These are phyloP conservation scores for Eudemis profundana DNA, from an alignment of 2,888 invertebrate genomes.

Conservation along the genomic window DNA sequence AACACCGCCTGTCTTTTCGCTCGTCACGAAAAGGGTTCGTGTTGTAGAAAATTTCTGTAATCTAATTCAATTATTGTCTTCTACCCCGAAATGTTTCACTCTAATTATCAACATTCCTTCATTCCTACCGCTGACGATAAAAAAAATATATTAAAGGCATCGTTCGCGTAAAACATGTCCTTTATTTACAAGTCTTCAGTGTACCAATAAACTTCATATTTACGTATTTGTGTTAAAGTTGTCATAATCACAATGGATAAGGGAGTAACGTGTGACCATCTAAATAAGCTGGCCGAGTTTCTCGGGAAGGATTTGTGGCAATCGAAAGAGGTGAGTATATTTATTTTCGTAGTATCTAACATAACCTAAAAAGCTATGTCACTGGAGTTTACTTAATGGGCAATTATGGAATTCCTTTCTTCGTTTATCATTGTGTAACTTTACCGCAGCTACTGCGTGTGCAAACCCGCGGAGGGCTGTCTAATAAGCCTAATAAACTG, in stretches of 20 bases:
- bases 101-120: constrained; percentile 54
- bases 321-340: constrained; percentile 73
- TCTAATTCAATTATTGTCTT: constrained; percentile 74
- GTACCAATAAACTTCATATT: constrained; percentile 63
- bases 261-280: constrained; percentile 80
- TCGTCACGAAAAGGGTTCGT: constrained; percentile 80
- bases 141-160: constrained; percentile 53
- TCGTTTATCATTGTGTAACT: constrained; percentile 71
- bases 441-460: constrained; percentile 33
- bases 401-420: constrained; percentile 70
- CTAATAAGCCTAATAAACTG: constrained; percentile 21
- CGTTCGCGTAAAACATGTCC: constrained; percentile 66
- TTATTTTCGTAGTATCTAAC: constrained; percentile 49
- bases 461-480: constrained; percentile 18
- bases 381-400: constrained; percentile 53
- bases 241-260: constrained; percentile 73
- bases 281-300: constrained; percentile 73
- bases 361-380: constrained; percentile 75
- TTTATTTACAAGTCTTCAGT: constrained; percentile 71
- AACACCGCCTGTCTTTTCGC: constrained; percentile 74
- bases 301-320: constrained; percentile 78
- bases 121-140: constrained; percentile 53
- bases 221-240: constrained; percentile 57
- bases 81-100: constrained; percentile 69
- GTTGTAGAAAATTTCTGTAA: constrained; percentile 80